A percentile compares a stretch with the other conserved stretches of the same genome.
Conservation (phyloP, 2,888 invertebrate species). For the Pammene aurita region DNA sequence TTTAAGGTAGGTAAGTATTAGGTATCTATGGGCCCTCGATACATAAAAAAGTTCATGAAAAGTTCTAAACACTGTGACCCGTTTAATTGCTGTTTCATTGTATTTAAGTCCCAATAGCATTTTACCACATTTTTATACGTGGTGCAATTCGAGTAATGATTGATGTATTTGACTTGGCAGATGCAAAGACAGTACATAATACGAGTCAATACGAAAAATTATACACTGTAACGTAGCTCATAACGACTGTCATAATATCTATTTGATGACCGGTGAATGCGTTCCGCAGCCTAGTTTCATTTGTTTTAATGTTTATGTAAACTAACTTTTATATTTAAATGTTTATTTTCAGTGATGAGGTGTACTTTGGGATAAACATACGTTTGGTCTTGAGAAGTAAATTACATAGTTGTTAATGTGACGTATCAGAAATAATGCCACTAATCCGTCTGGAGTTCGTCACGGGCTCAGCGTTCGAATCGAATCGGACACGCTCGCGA, state of each 20-base stretch:
- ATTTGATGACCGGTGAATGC: conserved; percentile 19
- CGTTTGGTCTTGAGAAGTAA: background rate
- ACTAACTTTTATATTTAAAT: conserved; percentile 25
- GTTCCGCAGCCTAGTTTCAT: conserved; percentile 15
- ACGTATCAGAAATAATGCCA: conserved; percentile 5
- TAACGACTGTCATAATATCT: conserved; percentile 17
- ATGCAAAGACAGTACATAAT: conserved; percentile 6
- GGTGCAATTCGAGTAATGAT: background rate
- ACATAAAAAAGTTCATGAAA: too few relatives aligned
- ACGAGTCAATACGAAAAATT: conserved; percentile 18
- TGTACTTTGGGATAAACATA: background rate
- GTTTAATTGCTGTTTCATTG: too few relatives aligned
- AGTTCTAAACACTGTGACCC: too few relatives aligned
- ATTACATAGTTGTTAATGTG: conserved; percentile 11
- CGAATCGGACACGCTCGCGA: conserved; percentile 39
- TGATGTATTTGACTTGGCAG: conserved; percentile 20
- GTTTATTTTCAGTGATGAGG: conserved; percentile 22
- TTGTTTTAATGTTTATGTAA: conserved; percentile 14
- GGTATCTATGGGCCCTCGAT: too few relatives aligned
- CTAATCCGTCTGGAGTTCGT: conserved; percentile 46
- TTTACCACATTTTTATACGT: too few relatives aligned
- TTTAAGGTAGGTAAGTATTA: too few relatives aligned
- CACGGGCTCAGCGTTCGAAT: conserved; percentile 43
- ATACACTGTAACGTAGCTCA: conserved; percentile 8
- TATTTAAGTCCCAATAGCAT: too few relatives aligned